Percentiles rank a stretch among this genome's conserved stretches.
Evolutionary conservation across 2,888 invertebrate species (phyloP).

Genomic region (Diarsia rubi): DNA sequence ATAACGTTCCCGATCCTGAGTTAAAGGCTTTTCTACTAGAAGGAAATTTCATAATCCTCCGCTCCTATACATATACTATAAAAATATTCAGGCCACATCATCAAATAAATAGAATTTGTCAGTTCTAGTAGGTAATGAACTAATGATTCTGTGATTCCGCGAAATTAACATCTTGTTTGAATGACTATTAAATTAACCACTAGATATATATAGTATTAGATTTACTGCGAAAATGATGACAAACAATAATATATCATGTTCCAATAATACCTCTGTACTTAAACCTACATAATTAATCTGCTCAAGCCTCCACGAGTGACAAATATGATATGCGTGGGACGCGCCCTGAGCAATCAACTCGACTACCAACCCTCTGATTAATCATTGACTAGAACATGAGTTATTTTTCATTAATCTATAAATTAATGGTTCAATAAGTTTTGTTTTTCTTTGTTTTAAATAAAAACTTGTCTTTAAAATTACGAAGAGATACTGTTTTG

Average conservation of each 20-base stretch:
- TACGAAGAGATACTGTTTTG: too few species aligned
- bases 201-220: not conserved
- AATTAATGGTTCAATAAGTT: too few species aligned
- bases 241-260: slow-evolving; percentile 17
- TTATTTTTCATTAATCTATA: not conserved
- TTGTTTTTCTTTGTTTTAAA: too few species aligned
- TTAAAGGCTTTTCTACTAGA: not conserved
- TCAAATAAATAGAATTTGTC: not conserved
- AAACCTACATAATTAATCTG: not conserved
- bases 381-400: not conserved
- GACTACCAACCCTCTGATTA: not conserved
- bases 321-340: not conserved
- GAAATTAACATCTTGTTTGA: not conserved
- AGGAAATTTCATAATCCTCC: not conserved
- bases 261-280: not conserved
- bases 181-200: not conserved
- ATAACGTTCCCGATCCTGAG: too few species aligned
- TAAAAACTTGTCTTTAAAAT: too few species aligned
- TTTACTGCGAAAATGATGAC: slow-evolving; percentile 13
- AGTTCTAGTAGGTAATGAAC: too few species aligned
- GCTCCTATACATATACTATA: not conserved
- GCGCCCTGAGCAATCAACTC: not conserved
- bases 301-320: not conserved
- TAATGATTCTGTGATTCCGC: not conserved
- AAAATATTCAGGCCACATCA: not conserved